Base-by-base conservation (phyloP, 2,113 vertebrate species). In the Alligator mississippiensis region DNA sequence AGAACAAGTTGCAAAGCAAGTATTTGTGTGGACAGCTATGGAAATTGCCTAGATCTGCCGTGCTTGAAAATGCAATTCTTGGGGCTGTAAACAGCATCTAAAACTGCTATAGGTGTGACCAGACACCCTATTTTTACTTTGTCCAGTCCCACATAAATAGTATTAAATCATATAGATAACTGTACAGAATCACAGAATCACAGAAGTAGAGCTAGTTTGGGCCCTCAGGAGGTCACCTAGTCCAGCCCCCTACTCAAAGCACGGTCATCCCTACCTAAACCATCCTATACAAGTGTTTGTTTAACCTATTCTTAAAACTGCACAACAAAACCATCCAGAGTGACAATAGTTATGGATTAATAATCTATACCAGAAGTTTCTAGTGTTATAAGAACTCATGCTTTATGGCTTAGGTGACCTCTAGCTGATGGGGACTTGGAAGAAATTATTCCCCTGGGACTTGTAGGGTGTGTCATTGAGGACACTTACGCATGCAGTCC, bases 401-500 rank as follows among this genome's bases (percentile, higher is more conserved):
- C 57, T 34, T 14, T 4, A 7, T 13, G 19, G 4, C 12, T 12
- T 0, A 3, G 22, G 74, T 38, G 76, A 3, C 16, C 38, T 27
- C 27, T 82, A 75, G 58, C 61, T 80, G 14, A 89, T 8, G 77
- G 64, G 18, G 54, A 10, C 9, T 76, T 13, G 25, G 22, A 84
- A 25, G 62, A 27, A 80, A 57, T 30, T 28, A 87, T 79, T 75
- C 38, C 34, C 11, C 3, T 47, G 30, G 15, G 12, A 19, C 13
- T 22, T 47, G 68, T 34, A 47, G 6, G 47, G 47, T 47, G 21
- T 47, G 34, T 72, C 4, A 0, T 13, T 3, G 1, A 8, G n/a
- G 38, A 83, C 96, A 98, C 99, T 98, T 97, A 99, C 99, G 98
- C 98, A 99, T 98, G 97, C 99, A 99, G 90, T 99, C 99, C 83